Evolutionary conservation across 2,797 vertebrate genomes (phyloP).

Genomic region (Siniperca scherzeri): DNA sequence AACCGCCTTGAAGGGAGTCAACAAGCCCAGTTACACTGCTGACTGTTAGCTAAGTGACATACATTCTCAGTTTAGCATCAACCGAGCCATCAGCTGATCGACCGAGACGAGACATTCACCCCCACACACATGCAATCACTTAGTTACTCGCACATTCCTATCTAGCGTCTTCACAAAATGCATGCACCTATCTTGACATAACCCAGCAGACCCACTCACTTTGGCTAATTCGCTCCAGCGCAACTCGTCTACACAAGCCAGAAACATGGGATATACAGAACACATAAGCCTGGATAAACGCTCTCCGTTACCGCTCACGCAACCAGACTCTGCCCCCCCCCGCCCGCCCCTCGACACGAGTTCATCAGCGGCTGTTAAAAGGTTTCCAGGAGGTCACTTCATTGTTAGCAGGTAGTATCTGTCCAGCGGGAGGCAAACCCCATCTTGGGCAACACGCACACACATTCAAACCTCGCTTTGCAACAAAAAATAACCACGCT

Average conservation of each 20-base stretch:
- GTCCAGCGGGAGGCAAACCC: conserved; percentile 76
- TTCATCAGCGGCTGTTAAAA: conserved; percentile 67
- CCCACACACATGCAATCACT: conserved; percentile 29
- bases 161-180: conserved; percentile 19
- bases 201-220: conserved; percentile 49
- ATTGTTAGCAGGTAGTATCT: conserved; percentile 89
- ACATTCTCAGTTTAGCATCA: conserved; percentile 74
- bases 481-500: conserved; percentile 76
- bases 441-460: conserved; percentile 53
- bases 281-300: conserved; percentile 32
- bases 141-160: conserved; percentile 35
- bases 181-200: conserved; percentile 29
- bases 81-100: conserved; percentile 74
- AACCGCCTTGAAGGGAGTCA: conserved; percentile 61
- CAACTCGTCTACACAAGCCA: conserved; percentile 47
- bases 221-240: conserved; percentile 37
- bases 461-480: conserved; percentile 68
- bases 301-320: conserved; percentile 37
- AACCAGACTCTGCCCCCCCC: conserved; percentile 23
- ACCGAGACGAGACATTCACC: conserved; percentile 33
- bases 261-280: conserved; percentile 20
- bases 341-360: conserved; percentile 57
- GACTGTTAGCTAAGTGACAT: conserved; percentile 73
- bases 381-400: conserved; percentile 85
- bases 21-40: conserved; percentile 65